phyloP scores from a whole-genome alignment of 2,113 vertebrate genomes.

The Zosterops lateralis region DNA sequence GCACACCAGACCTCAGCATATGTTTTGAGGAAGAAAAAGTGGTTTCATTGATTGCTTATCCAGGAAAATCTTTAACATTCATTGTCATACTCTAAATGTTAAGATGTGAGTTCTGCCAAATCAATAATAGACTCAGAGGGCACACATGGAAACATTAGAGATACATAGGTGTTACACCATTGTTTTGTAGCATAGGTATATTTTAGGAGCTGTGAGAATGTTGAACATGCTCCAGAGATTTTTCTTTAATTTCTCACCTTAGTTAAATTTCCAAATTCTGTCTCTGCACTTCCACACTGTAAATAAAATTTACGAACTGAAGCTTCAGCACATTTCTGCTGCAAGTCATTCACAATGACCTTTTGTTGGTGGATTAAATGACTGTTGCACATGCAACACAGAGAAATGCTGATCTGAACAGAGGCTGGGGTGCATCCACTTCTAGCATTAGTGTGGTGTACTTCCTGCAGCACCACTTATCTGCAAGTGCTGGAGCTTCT shows the following conservation, averaged over 20 bases:
- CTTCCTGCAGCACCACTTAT: background rate
- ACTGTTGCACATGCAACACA: background rate
- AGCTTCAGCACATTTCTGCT: background rate
- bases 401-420: background rate
- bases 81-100: background rate
- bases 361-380: conserved; percentile 18
- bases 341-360: background rate
- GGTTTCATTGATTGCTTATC: background rate
- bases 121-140: background rate
- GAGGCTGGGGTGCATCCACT: background rate
- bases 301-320: background rate
- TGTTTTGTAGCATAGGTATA: background rate
- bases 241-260: background rate
- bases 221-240: background rate
- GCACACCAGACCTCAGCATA: background rate
- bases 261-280: background rate
- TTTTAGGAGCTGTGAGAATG: background rate
- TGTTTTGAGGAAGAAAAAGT: background rate
- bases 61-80: background rate
- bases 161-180: background rate
- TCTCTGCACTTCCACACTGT: background rate
- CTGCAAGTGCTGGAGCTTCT: background rate
- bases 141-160: background rate
- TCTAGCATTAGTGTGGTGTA: background rate
- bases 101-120: background rate